Evolutionary conservation across 2,888 invertebrate species (phyloP), one percentile per base, ranked within the genome.

Genomic region (Troilus luridus): DNA sequence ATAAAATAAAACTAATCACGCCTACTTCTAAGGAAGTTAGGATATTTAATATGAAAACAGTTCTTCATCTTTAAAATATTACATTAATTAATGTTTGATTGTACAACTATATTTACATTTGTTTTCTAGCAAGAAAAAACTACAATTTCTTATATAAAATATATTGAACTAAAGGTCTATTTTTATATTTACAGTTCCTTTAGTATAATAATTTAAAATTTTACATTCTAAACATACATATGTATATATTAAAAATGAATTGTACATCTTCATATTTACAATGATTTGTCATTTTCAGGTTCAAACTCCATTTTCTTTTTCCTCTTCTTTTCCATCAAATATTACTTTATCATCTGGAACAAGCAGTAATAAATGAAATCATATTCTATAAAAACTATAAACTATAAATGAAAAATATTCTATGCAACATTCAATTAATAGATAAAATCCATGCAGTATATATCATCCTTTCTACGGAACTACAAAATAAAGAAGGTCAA

Each of bases 301-400:
- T 90, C 54, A 90, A 41, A 90, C 90, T 85, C 90, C 90, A 62
- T 90, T 90, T 81, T 90, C 64, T 60, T 90, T 90, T 90, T 90
- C 90, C 56, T 54, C 77, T 59, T 81, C 85, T 24, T 90, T 90
- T 56, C 85, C 85, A 62, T 90, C 90, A 27, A 90, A 85, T 19
- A 77, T 90, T 59, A 90, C 90, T 60, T 85, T 90, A 62, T 90
- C 90, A 85, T 60, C 90, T 90, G 60, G 41, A 90, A 90, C 1
- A 72, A 77, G 58, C 3, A 72, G 41, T 27, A 27, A 24, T 72
- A 41, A 17, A 27, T 41, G 2, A 17, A 41, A 81, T 9, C 1
- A 41, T 41, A 41, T 41, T 41, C 41, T 41, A 41, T 41, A 41
- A 3, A 41, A 41, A 41, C 41, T 41, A 5, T 41, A 41, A 41